Evolutionary conservation across 2,113 vertebrate genomes (phyloP), one percentile per base, ranked within the genome.

Genomic region (Aegotheles bennettii): DNA sequence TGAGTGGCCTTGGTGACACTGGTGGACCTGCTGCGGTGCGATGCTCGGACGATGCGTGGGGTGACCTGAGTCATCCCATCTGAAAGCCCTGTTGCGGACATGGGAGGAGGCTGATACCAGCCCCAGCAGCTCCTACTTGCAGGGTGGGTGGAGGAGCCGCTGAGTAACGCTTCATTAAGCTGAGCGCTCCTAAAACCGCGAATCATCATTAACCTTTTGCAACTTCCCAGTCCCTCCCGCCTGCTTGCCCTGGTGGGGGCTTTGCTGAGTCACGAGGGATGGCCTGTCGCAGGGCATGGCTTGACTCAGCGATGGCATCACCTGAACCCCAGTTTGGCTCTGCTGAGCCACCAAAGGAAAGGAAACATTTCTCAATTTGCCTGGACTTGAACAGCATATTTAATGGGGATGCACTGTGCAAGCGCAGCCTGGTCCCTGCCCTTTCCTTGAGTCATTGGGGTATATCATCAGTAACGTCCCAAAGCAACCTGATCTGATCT

Each of bases 261-360:
- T 89, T 67, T 75, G 67, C 90, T 97, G 95, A 96, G 80, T 96
- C 95, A 97, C 14, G 25, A 1, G 31, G 54, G 38, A 87, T 4
- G 67, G 42, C 50, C 59, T 7, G 2, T 82, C 5, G 2, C 69
- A 84, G 74, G n/a, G 68, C 25, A 79, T 5, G 36, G 84, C 43
- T 61, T 94, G 92, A 90, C 92, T 91, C 93, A 91, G 78, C 2
- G 9, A 60, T 91, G 71, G 82, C 77, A 88, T 84, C 88, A 95
- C 50, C 43, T 0, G 0, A 63, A 36, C 29, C 45, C 24, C n/a
- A 54, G 21, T 56, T 87, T 0, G 3, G 42, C 42, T 85, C 45
- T 67, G 56, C 75, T 78, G 67, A 90, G 35, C 70, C 67, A 89
- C 11, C 7, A 11, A 31, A 84, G 93, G 79, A 76, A 92, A 93